Percentiles rank a stretch among this genome's conserved stretches.
These are phyloP conservation scores for Cosmopolites sordidus DNA, from an alignment of 2,888 invertebrate species.

Conservation along the genomic window DNA sequence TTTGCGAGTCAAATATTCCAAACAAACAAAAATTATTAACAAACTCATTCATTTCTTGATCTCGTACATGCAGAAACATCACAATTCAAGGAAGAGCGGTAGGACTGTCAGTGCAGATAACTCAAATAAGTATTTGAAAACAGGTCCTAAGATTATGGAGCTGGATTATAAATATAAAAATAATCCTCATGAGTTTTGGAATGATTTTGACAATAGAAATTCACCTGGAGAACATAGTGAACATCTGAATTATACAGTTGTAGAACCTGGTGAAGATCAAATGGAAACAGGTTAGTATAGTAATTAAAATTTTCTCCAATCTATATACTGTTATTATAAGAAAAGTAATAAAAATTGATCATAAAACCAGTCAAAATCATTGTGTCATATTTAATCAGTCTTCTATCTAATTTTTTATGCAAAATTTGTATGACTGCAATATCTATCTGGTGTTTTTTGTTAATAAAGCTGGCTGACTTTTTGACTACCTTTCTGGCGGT, in stretches of 20 bases:
- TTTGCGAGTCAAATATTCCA: slow-evolving; percentile 33
- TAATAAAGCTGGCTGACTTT: too few species aligned
- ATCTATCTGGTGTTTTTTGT: too few species aligned
- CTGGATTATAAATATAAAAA: slow-evolving; percentile 29
- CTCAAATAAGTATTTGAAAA: slow-evolving; percentile 27
- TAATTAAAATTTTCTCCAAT: too few species aligned
- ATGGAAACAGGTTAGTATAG: slow-evolving; percentile 12
- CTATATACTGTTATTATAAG: too few species aligned
- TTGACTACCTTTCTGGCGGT: too few species aligned
- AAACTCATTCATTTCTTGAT: slow-evolving; percentile 37
- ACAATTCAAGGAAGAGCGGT: slow-evolving; percentile 27
- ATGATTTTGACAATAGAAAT: slow-evolving; percentile 19
- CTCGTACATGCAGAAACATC: slow-evolving; percentile 35
- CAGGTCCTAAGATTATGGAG: slow-evolving; percentile 32
- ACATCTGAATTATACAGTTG: slow-evolving; percentile 25
- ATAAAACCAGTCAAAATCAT: too few species aligned
- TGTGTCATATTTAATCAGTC: too few species aligned
- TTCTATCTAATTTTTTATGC: too few species aligned
- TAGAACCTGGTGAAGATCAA: slow-evolving; percentile 25
- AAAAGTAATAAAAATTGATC: too few species aligned
- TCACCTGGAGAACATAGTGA: slow-evolving; percentile 10
- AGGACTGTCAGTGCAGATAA: slow-evolving; percentile 27
- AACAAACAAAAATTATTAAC: slow-evolving; percentile 36
- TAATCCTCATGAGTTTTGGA: slow-evolving; percentile 26
- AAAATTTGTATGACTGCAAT: too few species aligned